Conservation (phyloP, 2,797 vertebrate species). For the Schizopygopsis malacanthus region DNA sequence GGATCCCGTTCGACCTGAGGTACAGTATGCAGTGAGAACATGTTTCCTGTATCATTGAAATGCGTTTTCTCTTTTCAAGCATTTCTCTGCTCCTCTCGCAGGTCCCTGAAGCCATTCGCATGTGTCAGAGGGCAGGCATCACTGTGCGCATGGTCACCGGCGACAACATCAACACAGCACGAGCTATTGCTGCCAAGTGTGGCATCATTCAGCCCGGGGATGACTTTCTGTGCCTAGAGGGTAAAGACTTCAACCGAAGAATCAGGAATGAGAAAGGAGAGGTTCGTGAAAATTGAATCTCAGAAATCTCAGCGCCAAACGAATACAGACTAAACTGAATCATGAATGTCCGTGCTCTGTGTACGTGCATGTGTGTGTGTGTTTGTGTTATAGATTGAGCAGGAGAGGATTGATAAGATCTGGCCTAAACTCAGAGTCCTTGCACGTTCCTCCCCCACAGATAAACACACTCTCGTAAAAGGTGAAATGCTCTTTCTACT, state of each 20-base stretch:
- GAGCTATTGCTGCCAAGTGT: constrained; percentile 90
- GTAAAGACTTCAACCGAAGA: constrained; percentile 91
- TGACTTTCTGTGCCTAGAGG: constrained; percentile 90
- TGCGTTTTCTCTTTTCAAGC: not conserved
- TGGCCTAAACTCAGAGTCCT: constrained; percentile 92
- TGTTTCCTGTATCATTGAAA: not conserved
- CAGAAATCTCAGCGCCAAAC: not conserved
- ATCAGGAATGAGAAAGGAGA: constrained; percentile 94
- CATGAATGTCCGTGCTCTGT: constrained; percentile 18
- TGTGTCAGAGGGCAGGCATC: constrained; percentile 92
- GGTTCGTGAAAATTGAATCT: constrained; percentile 69
- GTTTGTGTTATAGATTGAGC: constrained; percentile 82
- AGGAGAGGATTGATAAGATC: constrained; percentile 92
- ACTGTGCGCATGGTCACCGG: constrained; percentile 94
- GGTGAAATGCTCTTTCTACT: constrained; percentile 72
- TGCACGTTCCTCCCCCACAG: constrained; percentile 90
- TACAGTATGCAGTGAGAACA: constrained; percentile 59
- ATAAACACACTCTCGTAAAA: constrained; percentile 94
- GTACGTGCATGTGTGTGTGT: constrained; percentile 1
- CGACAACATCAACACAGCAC: constrained; percentile 92
- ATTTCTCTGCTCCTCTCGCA: constrained; percentile 54
- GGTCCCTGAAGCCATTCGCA: constrained; percentile 90
- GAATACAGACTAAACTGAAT: constrained; percentile 8
- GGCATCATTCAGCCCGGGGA: constrained; percentile 91
- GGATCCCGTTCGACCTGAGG: constrained; percentile 92